These are phyloP conservation scores for Tachysurus vachellii DNA, from an alignment of 2,113 vertebrate species.

Conservation along the genomic window DNA sequence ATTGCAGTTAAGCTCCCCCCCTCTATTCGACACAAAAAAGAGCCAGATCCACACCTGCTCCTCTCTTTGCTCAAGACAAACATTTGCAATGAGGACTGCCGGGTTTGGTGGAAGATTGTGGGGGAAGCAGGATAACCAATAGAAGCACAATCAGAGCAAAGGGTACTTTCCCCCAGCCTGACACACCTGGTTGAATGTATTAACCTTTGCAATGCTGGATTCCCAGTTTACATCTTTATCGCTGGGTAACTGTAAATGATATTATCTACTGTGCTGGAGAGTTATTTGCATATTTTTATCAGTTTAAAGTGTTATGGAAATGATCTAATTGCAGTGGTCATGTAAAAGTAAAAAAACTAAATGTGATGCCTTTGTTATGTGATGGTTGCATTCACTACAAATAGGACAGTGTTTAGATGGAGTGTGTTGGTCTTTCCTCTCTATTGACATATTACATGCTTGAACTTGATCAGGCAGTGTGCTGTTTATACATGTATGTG, in stretches of 20 bases:
- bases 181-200: conserved; percentile 41
- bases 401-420: not conserved
- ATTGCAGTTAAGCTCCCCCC: conserved; percentile 54
- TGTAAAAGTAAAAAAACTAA: not conserved
- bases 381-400: not conserved
- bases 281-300: not conserved
- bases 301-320: not conserved
- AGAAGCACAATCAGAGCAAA: conserved; percentile 12
- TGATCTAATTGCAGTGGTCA: not conserved
- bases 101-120: conserved; percentile 20
- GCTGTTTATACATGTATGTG: conserved; percentile 12
- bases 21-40: conserved; percentile 45
- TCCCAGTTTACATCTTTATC: conserved; percentile 1
- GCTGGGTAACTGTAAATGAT: conserved; percentile 10
- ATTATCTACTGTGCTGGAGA: not conserved
- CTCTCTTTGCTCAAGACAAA: conserved; percentile 61
- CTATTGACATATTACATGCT: not conserved
- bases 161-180: conserved; percentile 30
- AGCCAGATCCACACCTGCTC: conserved; percentile 64
- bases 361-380: not conserved
- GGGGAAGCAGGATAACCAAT: conserved; percentile 32
- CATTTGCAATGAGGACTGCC: conserved; percentile 47
- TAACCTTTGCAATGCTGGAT: not conserved
- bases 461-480: conserved; percentile 10
- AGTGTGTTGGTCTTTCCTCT: not conserved